Evolutionary conservation across 2,113 vertebrate genomes (phyloP).

Genomic region (Ophthalmotilapia sp.): DNA sequence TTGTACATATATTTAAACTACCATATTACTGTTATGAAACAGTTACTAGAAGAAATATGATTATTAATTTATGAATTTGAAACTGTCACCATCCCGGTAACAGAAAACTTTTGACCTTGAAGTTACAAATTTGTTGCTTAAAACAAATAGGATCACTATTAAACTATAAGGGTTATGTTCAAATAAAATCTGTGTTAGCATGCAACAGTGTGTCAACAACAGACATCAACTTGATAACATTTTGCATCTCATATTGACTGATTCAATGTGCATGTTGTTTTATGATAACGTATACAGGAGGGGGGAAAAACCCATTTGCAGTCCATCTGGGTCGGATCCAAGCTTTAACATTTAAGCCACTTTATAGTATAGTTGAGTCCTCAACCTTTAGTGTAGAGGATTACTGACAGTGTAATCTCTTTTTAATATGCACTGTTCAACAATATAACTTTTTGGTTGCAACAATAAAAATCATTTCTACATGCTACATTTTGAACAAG

Average conservation of each 20-base stretch:
- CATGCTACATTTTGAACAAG: background rate
- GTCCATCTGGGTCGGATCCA: background rate
- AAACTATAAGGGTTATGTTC: background rate
- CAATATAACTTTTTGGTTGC: background rate
- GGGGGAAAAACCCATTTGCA: fast-evolving
- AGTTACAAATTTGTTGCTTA: background rate
- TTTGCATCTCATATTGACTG: background rate
- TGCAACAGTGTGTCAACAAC: background rate
- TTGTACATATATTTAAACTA: background rate
- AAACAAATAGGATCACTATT: background rate
- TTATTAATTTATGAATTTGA: background rate
- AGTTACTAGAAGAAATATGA: background rate
- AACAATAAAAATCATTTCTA: background rate
- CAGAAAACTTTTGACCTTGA: background rate
- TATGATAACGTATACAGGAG: background rate
- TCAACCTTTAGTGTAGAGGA: background rate
- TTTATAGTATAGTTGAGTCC: background rate
- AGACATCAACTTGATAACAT: background rate
- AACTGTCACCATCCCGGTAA: background rate
- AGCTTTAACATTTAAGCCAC: background rate
- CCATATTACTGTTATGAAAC: background rate
- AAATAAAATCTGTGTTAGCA: background rate
- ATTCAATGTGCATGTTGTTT: background rate
- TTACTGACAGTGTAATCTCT: background rate
- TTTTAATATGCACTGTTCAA: background rate